A percentile compares a stretch with the other conserved stretches of the same genome.
Conservation (phyloP, 2,888 invertebrate species). For the Malthinus seriepunctatus region DNA sequence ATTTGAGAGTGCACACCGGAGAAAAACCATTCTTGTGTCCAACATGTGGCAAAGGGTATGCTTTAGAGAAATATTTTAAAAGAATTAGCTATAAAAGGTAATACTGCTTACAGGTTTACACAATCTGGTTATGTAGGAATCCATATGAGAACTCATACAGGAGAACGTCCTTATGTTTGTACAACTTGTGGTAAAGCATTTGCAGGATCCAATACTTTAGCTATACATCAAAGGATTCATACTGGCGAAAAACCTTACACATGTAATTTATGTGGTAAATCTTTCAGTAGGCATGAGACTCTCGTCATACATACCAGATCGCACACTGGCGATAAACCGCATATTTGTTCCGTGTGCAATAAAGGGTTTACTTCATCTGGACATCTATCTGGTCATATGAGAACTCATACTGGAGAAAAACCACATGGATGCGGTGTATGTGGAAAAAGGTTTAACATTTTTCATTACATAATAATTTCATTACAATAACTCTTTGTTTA, state of each 20-base stretch:
- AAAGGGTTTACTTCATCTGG: conserved; percentile 52
- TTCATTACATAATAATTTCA: neutral
- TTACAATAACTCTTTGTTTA: conserved; percentile 31
- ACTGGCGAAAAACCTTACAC: conserved; percentile 54
- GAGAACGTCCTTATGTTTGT: conserved; percentile 54
- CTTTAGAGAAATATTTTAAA: neutral
- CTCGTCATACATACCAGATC: conserved; percentile 52
- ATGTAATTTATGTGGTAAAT: conserved; percentile 50
- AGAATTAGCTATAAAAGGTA: neutral
- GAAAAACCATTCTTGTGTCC: conserved; percentile 54
- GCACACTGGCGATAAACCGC: conserved; percentile 53
- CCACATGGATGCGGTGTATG: conserved; percentile 51
- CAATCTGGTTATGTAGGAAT: conserved; percentile 56
- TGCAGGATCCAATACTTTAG: conserved; percentile 53
- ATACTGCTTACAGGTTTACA: conserved; percentile 47
- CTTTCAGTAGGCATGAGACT: conserved; percentile 53
- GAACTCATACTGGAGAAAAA: conserved; percentile 53
- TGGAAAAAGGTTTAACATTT: conserved; percentile 49
- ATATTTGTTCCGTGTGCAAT: conserved; percentile 50
- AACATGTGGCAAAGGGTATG: conserved; percentile 53
- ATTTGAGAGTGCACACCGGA: conserved; percentile 54
- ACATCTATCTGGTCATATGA: conserved; percentile 53
- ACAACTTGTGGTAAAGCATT: conserved; percentile 54
- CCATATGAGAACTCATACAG: conserved; percentile 56
- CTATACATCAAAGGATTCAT: conserved; percentile 53